A percentile compares a stretch with the other conserved stretches of the same genome.
phyloP scores from a whole-genome alignment of 2,797 vertebrate genomes.

The Rousettus madagascariensis region DNA sequence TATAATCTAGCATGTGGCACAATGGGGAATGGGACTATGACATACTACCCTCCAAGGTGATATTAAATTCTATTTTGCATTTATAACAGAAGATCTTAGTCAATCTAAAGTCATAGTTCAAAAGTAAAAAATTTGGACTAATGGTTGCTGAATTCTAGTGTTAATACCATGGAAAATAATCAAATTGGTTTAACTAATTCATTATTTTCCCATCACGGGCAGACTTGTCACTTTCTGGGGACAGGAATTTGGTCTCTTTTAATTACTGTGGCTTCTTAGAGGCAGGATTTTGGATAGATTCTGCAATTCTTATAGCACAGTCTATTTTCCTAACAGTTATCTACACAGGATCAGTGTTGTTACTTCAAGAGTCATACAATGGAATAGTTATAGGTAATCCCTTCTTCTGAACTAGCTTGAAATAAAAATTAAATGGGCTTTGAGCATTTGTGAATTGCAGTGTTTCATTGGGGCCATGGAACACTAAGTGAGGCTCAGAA shows the following conservation, averaged over 20 bases:
- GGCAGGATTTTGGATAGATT: background rate
- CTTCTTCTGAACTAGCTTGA: constrained; percentile 70
- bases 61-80: background rate
- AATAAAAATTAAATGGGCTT: constrained; percentile 69
- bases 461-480: constrained; percentile 71
- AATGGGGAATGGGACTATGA: background rate
- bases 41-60: background rate
- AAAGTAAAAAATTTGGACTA: background rate
- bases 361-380: constrained; percentile 61
- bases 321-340: constrained; percentile 44
- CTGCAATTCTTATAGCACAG: background rate
- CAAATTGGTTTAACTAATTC: constrained; percentile 29
- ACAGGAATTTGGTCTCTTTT: background rate
- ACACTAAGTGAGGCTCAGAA: constrained; percentile 72
- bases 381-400: constrained; percentile 59
- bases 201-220: background rate
- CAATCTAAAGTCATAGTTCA: background rate
- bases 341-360: constrained; percentile 61
- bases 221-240: background rate
- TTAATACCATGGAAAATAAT: constrained; percentile 14
- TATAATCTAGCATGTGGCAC: background rate
- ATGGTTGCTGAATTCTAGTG: background rate
- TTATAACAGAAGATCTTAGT: background rate
- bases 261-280: background rate
- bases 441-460: constrained; percentile 67